Conservation (phyloP, 2,113 vertebrate genomes). For the Phyllopteryx taeniolatus region DNA sequence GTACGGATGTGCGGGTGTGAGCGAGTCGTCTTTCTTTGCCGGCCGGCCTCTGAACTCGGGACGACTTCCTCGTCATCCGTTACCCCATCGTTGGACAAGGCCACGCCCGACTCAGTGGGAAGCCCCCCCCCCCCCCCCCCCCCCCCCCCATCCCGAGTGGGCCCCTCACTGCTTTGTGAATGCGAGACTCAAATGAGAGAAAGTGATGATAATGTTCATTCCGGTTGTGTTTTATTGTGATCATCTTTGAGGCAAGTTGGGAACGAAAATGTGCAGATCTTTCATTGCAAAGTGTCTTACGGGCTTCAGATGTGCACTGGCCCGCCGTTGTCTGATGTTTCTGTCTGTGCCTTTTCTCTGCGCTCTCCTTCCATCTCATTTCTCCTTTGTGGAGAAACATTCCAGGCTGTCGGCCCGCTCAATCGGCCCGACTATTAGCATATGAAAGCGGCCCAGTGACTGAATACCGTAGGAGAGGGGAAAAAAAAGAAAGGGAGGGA, state of each 20-base stretch:
- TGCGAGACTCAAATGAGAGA: not conserved
- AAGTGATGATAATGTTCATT: not conserved
- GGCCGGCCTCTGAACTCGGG: constrained; percentile 55
- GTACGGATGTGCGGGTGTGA: constrained; percentile 5
- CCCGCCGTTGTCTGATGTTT: constrained; percentile 23
- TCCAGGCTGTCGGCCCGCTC: constrained; percentile 60
- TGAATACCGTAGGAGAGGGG: constrained; percentile 4
- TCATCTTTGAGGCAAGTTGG: not conserved
- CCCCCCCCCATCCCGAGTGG: not conserved
- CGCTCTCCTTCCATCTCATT: constrained; percentile 40
- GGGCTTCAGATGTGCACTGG: no score
- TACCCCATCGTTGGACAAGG: not conserved
- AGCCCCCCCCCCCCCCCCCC: not conserved
- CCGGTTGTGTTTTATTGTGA: not conserved
- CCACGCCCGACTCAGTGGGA: constrained; percentile 29
- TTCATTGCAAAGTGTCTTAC: not conserved
- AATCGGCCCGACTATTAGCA: constrained; percentile 58
- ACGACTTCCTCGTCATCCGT: not conserved
- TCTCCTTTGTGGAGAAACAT: constrained; percentile 61
- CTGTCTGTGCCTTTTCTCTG: constrained; percentile 38
- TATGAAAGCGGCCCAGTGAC: constrained; percentile 62
- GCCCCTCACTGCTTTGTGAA: not conserved
- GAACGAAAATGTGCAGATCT: not conserved
- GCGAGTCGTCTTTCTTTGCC: constrained; percentile 7
- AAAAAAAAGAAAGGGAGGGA: constrained; percentile 29